Evolutionary conservation across 2,888 invertebrate species (phyloP), one percentile per base, ranked within the genome.

Genomic region (Prosopocoilus inquinatus): DNA sequence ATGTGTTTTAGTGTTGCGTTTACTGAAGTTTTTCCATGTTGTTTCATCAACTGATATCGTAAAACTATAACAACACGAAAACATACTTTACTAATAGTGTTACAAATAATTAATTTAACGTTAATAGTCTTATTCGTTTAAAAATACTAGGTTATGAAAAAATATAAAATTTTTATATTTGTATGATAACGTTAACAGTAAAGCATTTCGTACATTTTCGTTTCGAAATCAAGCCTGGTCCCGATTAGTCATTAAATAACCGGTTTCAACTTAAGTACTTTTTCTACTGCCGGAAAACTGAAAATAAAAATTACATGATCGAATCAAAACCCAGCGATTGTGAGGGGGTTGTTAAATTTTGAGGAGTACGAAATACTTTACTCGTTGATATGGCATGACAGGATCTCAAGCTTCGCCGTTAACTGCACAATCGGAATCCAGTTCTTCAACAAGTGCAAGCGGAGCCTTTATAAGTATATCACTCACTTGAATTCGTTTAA

Each of bases 371-470:
- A 60, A 61, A 56, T 60, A 55, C 36, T 50, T 56, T 53, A 58
- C 49, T 53, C 55, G 57, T 54, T 55, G 60, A 62, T 62, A 64
- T 61, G 60, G 60, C 62, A 64, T 58, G 32, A 56, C 53, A 57
- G 46, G 28, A 44, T 16, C 48, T 48, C 50, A 58, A 50, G 45
- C 58, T 56, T 60, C 60, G 48, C 58, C 59, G 38, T 61, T 61
- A 46, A 55, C 38, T 38, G 36, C 56, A 51, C 53, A 54, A 51
- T 73, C 71, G 50, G 61, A 58, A 50, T 70, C 69, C 50, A 68
- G 56, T 49, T 75, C 75, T 71, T 77, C 77, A 38, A 72, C 75
- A 59, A 74, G 67, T 49, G 77, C 77, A 58, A 77, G 62, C 36
- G 77, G 77, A 51, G 77, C 77, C 61, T 73, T 69, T 49, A 75